These are phyloP conservation scores for Coecobrya sp. DNA, from an alignment of 2,888 invertebrate species.

Conservation along the genomic window DNA sequence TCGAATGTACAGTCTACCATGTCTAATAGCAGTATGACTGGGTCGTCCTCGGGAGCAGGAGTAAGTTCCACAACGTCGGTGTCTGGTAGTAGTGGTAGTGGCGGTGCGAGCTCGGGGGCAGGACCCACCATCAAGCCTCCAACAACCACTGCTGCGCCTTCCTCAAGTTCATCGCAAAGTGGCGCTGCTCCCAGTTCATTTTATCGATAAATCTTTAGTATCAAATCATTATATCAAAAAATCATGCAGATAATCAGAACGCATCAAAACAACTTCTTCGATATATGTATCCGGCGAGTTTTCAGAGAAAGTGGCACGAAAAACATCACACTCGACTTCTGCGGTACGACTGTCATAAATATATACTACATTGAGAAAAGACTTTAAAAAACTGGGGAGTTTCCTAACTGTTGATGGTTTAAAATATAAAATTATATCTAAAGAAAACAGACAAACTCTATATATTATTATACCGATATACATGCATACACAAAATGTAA, in stretches of 20 bases:
- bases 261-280: slow-evolving; percentile 60
- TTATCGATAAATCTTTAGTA: slow-evolving; percentile 74
- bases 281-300: neutral
- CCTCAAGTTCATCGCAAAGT: slow-evolving; percentile 72
- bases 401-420: slow-evolving; percentile 53
- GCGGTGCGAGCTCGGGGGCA: slow-evolving; percentile 34
- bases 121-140: slow-evolving; percentile 72
- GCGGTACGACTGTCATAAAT: slow-evolving; percentile 61
- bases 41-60: slow-evolving; percentile 87
- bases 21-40: slow-evolving; percentile 87
- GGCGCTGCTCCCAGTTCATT: slow-evolving; percentile 76
- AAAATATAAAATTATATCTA: neutral
- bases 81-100: slow-evolving; percentile 44
- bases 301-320: slow-evolving; percentile 18
- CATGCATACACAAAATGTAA: slow-evolving; percentile 25
- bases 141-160: slow-evolving; percentile 65
- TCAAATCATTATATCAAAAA: slow-evolving; percentile 50
- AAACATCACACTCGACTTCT: slow-evolving; percentile 42
- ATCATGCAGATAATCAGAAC: slow-evolving; percentile 25
- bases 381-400: slow-evolving; percentile 60
- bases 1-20: slow-evolving; percentile 84
- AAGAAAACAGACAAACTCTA: slow-evolving; percentile 13
- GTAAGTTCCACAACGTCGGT: slow-evolving; percentile 25
- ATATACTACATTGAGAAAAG: slow-evolving; percentile 70
- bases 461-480: slow-evolving; percentile 33